phyloP scores from a whole-genome alignment of 2,797 vertebrate species.

The Chrosomus eos region DNA sequence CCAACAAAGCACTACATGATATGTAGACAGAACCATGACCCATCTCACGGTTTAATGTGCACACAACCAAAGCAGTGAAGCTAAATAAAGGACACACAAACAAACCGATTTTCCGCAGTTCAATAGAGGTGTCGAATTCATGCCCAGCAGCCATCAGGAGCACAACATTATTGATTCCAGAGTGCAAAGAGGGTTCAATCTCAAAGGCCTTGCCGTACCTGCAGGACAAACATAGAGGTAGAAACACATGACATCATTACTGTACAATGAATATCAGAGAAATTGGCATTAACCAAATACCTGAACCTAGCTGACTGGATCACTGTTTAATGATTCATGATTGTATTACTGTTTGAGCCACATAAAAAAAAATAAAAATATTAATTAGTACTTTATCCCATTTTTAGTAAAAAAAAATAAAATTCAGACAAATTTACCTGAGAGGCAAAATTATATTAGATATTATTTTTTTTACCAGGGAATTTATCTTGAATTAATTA shows the following conservation, averaged over 20 bases:
- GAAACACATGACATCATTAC: not conserved
- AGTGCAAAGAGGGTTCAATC: constrained; percentile 86
- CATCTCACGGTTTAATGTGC: not conserved
- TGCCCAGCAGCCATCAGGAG: constrained; percentile 87
- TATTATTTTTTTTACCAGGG: not conserved
- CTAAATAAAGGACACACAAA: constrained; percentile 24
- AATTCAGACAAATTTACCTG: not conserved
- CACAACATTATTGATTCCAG: constrained; percentile 87
- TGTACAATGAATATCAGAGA: not conserved
- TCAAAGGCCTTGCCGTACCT: constrained; percentile 92
- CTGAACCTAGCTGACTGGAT: not conserved
- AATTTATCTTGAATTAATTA: not conserved
- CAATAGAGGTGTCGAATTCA: constrained; percentile 82
- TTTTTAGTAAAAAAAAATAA: not conserved
- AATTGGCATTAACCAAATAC: not conserved
- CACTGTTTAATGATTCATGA: not conserved
- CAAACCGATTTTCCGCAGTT: constrained; percentile 87
- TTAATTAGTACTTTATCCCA: not conserved
- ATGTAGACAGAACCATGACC: not conserved
- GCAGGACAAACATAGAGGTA: constrained; percentile 25
- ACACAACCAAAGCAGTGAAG: constrained; percentile 6
- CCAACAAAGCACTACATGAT: constrained; percentile 1
- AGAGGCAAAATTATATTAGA: not conserved
- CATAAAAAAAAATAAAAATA: not conserved
- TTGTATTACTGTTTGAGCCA: not conserved